Conservation (phyloP, 2,888 invertebrate species). For the Galerucella pusilla region DNA sequence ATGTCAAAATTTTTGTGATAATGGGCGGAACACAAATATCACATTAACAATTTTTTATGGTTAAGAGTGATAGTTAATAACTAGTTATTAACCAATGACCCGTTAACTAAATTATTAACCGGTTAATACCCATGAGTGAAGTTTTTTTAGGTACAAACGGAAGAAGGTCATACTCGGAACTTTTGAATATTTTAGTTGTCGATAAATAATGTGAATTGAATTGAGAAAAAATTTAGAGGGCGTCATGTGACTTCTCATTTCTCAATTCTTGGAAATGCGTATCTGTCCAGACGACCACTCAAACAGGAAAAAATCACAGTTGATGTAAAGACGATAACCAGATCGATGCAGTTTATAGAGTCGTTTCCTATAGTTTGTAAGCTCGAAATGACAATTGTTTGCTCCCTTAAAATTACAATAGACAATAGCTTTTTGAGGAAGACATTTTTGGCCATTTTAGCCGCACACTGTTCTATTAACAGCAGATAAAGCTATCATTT, state of each 20-base stretch:
- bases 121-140: too few relatives aligned
- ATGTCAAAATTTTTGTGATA: too few relatives aligned
- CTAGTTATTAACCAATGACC: too few relatives aligned
- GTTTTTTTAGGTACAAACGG: too few relatives aligned
- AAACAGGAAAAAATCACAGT: constrained; percentile 3
- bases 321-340: neutral
- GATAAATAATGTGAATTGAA: neutral
- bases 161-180: neutral
- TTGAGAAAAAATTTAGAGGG: neutral
- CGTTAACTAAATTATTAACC: too few relatives aligned
- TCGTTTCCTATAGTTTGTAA: constrained; percentile 41
- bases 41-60: too few relatives aligned
- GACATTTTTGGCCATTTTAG: constrained; percentile 63
- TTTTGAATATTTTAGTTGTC: neutral
- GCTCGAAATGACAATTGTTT: constrained; percentile 61
- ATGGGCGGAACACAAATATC: too few relatives aligned
- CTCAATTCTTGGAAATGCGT: too few relatives aligned
- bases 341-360: neutral
- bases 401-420: constrained; percentile 59
- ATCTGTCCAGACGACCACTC: neutral
- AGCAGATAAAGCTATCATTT: constrained; percentile 57
- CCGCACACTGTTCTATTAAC: constrained; percentile 63
- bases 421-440: constrained; percentile 62
- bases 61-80: too few relatives aligned
- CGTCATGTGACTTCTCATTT: neutral